These are phyloP conservation scores for Notodonta ziczac DNA, from an alignment of 2,888 invertebrate species.

Conservation along the genomic window DNA sequence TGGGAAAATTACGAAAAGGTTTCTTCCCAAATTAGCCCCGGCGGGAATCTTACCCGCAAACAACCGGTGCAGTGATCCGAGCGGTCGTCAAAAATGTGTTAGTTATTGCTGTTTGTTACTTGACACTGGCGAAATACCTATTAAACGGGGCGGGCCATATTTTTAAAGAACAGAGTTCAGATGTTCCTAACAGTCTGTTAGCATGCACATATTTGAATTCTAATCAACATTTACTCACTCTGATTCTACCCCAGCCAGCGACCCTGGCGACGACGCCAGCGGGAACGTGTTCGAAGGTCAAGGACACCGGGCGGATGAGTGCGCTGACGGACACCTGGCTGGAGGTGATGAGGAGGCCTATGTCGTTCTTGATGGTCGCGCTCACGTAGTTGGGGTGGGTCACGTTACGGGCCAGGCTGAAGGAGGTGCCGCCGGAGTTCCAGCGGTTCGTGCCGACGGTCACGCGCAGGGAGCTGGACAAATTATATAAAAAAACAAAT, in stretches of 20 bases:
- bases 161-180: too few relatives aligned
- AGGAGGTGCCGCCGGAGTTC: constrained; percentile 55
- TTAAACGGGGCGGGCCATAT: too few relatives aligned
- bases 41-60: too few relatives aligned
- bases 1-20: too few relatives aligned
- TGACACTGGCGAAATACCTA: too few relatives aligned
- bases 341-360: constrained; percentile 55
- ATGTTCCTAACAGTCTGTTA: too few relatives aligned
- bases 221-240: constrained; percentile 42
- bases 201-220: neutral
- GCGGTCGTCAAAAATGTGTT: too few relatives aligned
- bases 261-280: constrained; percentile 41
- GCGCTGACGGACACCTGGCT: constrained; percentile 24
- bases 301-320: constrained; percentile 34
- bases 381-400: constrained; percentile 61
- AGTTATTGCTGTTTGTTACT: too few relatives aligned
- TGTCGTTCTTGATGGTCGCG: constrained; percentile 61
- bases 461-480: constrained; percentile 51
- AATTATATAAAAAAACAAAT: neutral
- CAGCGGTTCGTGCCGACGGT: constrained; percentile 64
- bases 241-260: constrained; percentile 66
- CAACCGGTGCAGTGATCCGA: too few relatives aligned
- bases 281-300: constrained; percentile 37
- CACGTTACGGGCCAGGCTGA: constrained; percentile 53
- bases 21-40: too few relatives aligned